Base-by-base conservation (phyloP, 2,797 vertebrate species). In the Hemibagrus guttatus region DNA sequence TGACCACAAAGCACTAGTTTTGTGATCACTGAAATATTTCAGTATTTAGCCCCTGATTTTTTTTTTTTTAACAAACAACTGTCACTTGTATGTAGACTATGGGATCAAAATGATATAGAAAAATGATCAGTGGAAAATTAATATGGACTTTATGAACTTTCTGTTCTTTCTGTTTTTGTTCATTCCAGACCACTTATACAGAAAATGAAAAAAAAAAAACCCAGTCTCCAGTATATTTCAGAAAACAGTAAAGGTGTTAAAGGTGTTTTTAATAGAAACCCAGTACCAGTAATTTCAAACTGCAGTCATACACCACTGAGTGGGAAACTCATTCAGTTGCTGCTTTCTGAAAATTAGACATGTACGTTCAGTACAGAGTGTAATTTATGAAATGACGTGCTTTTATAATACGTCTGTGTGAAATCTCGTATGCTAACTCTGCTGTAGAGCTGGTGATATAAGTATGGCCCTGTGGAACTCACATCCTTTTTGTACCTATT, bases 401-500 rank as follows among this genome's bases (percentile, higher is more conserved):
- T 59, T 88, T 88, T 88, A 79, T 89, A 83, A 88, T 89, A 84
- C 75, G 85, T 83, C 87, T 80, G 56, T 86, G 28, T 90, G 90
- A 85, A 90, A 89, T 92, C 90, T 90, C 87, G 90, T 82, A 90
- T 79, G 87, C 87, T 89, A 83, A 91, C 82, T 86, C 49, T 87
- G 87, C 86, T 87, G 71, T 81, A 90, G 89, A 90, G 92, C 89
- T 94, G 85, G 90, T 86, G 89, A 92, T 90, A 49, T 88, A 87
- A 84, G 61, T 86, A 86, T 87, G 82, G 93, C 93, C 90, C 92
- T 93, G 91, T 93, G 92, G 91, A 92, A 89, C 87, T 92, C 46
- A 69, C 86, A 87, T 86, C 85, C 69, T 78, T 91, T 94, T 91
- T 93, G 90, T 92, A 91, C 94, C 91, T 82, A 13, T 54, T 93